Evolutionary conservation across 2,797 vertebrate species (phyloP), one percentile per base, ranked within the genome.

Genomic region (Saxicola maurus): DNA sequence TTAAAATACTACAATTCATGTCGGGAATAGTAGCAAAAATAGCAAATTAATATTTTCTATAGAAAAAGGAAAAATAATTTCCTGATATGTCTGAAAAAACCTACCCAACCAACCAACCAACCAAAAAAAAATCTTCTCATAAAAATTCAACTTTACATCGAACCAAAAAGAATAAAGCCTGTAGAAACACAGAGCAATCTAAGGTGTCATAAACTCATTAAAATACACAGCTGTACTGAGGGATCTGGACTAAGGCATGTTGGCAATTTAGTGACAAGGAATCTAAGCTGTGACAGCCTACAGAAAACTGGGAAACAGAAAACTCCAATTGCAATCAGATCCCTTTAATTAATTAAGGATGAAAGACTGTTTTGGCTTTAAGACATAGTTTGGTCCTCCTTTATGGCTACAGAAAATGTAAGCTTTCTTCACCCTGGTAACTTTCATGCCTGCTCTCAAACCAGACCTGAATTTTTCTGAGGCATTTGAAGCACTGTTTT

Each of bases 291-390:
- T 72, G 42, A 75, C 48, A 62, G 52, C 27, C 45, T 37, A 77
- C 30, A 37, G n/a, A n/a, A n/a, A n/a, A n/a, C n/a, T n/a, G 31
- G 14, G 43, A 87, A 92, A 90, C 11, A 91, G 48, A 87, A 79
- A 87, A 81, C 31, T 67, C 19, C 52, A 73, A 9, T 25, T 81
- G 38, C 71, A 91, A 53, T 42, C 48, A 91, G 56, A 79, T 66
- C 83, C 66, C 30, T 81, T 81, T 64, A 87, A 77, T 75, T 83
- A 90, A 42, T 92, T 73, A 86, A 53, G 27, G 38, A 89, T 78
- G 37, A 89, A 91, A 86, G 74, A 60, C 7, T 66, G 13, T 49
- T 93, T 76, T 43, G 23, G 14, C 79, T 89, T 86, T 67, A 89
- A 89, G 60, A 89, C 13, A 19, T 23, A 64, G 23, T 76, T 83